These are phyloP conservation scores for Heteromurus nitidus DNA, from an alignment of 2,888 invertebrate genomes.

Conservation along the genomic window DNA sequence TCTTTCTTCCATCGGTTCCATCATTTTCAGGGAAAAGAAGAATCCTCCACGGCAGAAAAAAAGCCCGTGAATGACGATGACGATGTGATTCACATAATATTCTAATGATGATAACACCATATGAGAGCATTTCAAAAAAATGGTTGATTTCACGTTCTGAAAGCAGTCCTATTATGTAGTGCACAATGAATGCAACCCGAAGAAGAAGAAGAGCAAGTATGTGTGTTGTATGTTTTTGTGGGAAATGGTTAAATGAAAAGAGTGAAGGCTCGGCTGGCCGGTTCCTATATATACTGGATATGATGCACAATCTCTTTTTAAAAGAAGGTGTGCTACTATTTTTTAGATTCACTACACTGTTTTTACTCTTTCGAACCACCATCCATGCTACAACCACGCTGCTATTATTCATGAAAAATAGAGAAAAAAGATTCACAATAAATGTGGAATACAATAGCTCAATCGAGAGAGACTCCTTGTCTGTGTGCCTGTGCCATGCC, in stretches of 20 bases:
- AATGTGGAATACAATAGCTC: conserved; percentile 63
- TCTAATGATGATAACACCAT: conserved; percentile 15
- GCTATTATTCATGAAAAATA: conserved; percentile 61
- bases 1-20: background rate
- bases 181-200: conserved; percentile 8
- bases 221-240: background rate
- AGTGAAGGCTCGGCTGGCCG: conserved; percentile 7
- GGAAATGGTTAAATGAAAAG: background rate
- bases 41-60: background rate
- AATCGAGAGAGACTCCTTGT: conserved; percentile 60
- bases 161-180: background rate
- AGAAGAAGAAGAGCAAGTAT: background rate
- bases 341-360: no score
- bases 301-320: conserved; percentile 35
- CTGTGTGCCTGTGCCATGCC: conserved; percentile 39
- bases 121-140: conserved; percentile 8
- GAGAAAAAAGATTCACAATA: conserved; percentile 63
- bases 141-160: conserved; percentile 9
- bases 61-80: conserved; percentile 14
- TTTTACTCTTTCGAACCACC: background rate
- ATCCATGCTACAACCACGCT: background rate
- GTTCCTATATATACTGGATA: background rate
- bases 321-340: conserved; percentile 13
- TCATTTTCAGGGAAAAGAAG: background rate
- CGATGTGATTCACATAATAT: conserved; percentile 29